A percentile compares a stretch with the other conserved stretches of the same genome.
Conservation (phyloP, 2,888 invertebrate species). For the Sceliomorpha sp. region DNA sequence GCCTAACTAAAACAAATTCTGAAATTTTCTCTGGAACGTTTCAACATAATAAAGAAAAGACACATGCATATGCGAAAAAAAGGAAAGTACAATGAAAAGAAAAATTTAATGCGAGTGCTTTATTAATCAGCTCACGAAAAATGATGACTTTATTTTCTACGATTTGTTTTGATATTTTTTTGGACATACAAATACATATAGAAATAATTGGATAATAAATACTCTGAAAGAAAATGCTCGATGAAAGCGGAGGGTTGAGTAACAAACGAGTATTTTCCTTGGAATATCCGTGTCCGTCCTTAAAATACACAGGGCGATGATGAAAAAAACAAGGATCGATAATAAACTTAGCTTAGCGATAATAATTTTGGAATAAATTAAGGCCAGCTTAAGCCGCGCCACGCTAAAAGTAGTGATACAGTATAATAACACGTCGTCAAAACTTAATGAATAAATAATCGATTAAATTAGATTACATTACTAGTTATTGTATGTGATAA, state of each 20-base stretch:
- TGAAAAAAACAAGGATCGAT: slow-evolving; percentile 61
- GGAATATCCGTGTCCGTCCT: slow-evolving; percentile 68
- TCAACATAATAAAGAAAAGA: no score
- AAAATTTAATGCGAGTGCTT: no score
- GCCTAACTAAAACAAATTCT: no score
- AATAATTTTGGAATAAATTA: slow-evolving; percentile 72
- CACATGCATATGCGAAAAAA: no score
- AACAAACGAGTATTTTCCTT: slow-evolving; percentile 68
- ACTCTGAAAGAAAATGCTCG: no score
- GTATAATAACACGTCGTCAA: slow-evolving; percentile 73
- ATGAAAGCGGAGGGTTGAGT: slow-evolving; percentile 42
- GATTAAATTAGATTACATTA: slow-evolving; percentile 80
- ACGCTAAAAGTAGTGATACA: slow-evolving; percentile 67
- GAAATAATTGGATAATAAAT: no score
- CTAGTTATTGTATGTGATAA: slow-evolving; percentile 79
- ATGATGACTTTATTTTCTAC: no score
- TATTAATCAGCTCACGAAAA: no score
- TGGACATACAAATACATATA: slow-evolving; percentile 53
- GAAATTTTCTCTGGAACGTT: no score
- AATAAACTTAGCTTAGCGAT: slow-evolving; percentile 69
- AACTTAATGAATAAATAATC: slow-evolving; percentile 80
- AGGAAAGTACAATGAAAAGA: no score
- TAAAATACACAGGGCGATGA: slow-evolving; percentile 60
- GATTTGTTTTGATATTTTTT: slow-evolving; percentile 53
- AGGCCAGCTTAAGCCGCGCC: slow-evolving; percentile 57